Evolutionary conservation across 2,113 vertebrate genomes (phyloP), one percentile per base, ranked within the genome.

Genomic region (Poeciliopsis occidentalis): DNA sequence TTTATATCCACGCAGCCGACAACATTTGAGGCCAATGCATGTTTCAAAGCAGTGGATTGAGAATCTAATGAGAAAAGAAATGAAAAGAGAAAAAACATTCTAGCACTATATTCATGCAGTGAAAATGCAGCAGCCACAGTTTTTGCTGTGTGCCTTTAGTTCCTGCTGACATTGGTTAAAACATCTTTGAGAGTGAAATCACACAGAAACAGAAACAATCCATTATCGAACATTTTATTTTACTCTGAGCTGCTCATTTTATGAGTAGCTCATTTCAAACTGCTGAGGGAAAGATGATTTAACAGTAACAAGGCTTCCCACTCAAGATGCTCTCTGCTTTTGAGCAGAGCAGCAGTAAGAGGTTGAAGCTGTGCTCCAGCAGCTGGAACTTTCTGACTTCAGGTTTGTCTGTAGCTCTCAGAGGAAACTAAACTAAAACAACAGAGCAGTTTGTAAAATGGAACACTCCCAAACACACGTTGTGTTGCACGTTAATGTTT

Each of bases 391-490:
- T 62, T 82, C 51, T 68, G 78, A 79, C 69, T 12, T 65, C 67
- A 60, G 76, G 62, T 44, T 19, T 60, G 73, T 60, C 89, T 88
- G 64, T 31, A 62, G 78, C 57, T 88, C 67, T 63, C 77, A 87
- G 85, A 91, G 82, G 85, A 75, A 84, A 79, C 75, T 81, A 44
- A 89, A 85, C 69, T 67, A 78, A 82, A 86, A 87, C 75, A 75
- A 69, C 78, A 88, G 76, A 86, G 87, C 69, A 71, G 82, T 82
- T 79, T 86, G 75, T 85, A 69, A 76, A 73, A 81, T 71, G 65
- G 85, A 73, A 62, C 63, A 61, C 32, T 75, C 78, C 60, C 72
- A 66, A 37, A 51, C 22, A 65, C 51, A 65, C 63, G 69, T 64
- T 19, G 17, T 69, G 47, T n/a, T 75, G 62, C 65, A n/a, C 27